Base-by-base conservation (phyloP, 2,797 vertebrate genomes). In the Otolemur crassicaudatus region DNA sequence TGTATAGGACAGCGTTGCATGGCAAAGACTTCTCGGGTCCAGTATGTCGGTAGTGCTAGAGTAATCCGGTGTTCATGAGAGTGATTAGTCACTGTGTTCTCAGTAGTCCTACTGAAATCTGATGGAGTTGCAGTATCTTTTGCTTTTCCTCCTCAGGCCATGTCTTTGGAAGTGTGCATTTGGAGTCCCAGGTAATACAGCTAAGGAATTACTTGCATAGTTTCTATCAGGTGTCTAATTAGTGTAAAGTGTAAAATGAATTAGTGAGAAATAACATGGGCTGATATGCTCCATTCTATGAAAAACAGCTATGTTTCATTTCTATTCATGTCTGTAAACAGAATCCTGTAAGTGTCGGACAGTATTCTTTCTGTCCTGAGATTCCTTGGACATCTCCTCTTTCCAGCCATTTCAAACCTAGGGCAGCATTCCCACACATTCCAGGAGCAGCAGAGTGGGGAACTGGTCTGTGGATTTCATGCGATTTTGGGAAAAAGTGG, bases 401-500 rank as follows among this genome's bases (percentile, higher is more conserved):
- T 96, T 34, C 34, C 80, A 31, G n/a, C 43, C 25, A 14, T 58
- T 5, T 0, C 5, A 80, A 53, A 0, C 49, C 49, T 53, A 76
- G 77, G 80, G 94, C 95, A 16, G 0, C 0, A 25, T 87, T 96
- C 77, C 0, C 8, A 22, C 0, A 0, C 40, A 77, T 69, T 61
- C 91, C 13, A 37, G 58, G 61, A 89, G 37, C 2, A 10, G 83
- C 46, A 77, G 53, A 29, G 34, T 5, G 7, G 83, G 69, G n/a
- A 53, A 29, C 37, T 82, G 73, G 79, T 87, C 79, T 34, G 0
- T 0, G 1, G 81, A 49, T 83, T 25, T 60, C 0, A 0, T 43
- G 69, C 20, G 91, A 93, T 87, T 94, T 86, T 75, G 97, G 72
- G 87, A 1, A 87, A 65, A 82, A 86, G 65, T 76, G 3, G 5